Percentiles rank a stretch among this genome's conserved stretches.
Evolutionary conservation across 2,888 invertebrate species (phyloP).

Genomic region (Zelleria hepariella): DNA sequence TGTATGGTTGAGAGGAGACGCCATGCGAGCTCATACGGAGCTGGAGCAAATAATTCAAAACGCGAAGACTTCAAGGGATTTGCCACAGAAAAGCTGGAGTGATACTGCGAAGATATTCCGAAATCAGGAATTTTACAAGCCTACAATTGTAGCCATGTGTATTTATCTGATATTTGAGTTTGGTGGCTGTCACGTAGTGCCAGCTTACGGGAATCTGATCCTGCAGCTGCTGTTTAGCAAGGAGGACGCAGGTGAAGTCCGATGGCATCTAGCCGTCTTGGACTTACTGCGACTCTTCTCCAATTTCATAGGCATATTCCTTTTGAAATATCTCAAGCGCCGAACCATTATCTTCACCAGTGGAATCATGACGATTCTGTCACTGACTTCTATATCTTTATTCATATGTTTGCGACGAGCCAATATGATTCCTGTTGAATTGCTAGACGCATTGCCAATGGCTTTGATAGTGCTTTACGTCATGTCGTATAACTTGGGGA

Average conservation of each 20-base stretch:
- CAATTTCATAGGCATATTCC: background rate
- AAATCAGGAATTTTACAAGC: background rate
- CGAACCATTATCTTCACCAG: background rate
- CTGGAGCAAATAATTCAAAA: background rate
- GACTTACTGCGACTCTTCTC: background rate
- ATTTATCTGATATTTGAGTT: background rate
- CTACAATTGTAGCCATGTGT: background rate
- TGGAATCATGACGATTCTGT: background rate
- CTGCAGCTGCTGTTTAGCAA: background rate
- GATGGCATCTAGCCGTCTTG: background rate
- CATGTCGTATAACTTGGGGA: background rate
- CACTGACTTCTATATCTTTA: background rate
- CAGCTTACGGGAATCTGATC: constrained; percentile 15
- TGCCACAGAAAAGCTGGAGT: background rate
- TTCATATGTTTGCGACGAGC: background rate
- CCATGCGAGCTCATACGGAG: background rate
- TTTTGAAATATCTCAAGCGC: background rate
- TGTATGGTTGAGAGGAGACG: background rate
- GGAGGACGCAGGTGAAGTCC: background rate
- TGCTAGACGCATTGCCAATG: background rate
- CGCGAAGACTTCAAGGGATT: background rate
- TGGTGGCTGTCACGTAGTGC: constrained; percentile 18
- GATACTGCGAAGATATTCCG: background rate
- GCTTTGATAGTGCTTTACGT: background rate
- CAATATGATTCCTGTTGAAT: background rate